Evolutionary conservation across 2,113 vertebrate species (phyloP).

Genomic region (Sclerurus mexicanus): DNA sequence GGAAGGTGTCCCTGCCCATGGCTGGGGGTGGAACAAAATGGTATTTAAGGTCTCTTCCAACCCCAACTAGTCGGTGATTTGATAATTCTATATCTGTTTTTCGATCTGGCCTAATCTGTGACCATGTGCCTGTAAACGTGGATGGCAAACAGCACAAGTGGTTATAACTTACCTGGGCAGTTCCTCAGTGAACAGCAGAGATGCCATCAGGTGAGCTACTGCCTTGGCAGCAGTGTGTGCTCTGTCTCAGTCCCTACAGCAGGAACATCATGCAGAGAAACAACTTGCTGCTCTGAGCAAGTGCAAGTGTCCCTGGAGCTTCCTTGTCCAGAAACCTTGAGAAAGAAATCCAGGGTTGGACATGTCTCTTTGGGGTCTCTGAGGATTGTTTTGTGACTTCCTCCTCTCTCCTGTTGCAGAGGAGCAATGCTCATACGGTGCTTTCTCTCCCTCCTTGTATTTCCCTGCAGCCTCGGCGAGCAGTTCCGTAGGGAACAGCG

Average conservation of each 20-base stretch:
- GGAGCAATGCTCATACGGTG: background rate
- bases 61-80: background rate
- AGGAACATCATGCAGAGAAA: background rate
- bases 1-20: background rate
- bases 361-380: background rate
- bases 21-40: background rate
- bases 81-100: background rate
- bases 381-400: background rate
- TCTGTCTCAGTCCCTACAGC: background rate
- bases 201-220: background rate
- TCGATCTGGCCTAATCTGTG: background rate
- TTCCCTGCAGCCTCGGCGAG: slow-evolving; percentile 63
- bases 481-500: slow-evolving; percentile 74
- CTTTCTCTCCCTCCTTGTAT: background rate
- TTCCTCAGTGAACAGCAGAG: background rate
- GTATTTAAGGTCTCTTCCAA: background rate
- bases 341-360: background rate
- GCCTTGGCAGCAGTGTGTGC: background rate
- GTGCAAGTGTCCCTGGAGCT: background rate
- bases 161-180: background rate
- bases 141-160: rapidly evolving
- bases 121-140: background rate
- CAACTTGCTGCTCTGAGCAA: background rate
- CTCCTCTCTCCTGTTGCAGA: too few species aligned
- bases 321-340: background rate